Base-by-base conservation (phyloP, 2,113 vertebrate genomes). In the Mesembrinibis cayennensis region DNA sequence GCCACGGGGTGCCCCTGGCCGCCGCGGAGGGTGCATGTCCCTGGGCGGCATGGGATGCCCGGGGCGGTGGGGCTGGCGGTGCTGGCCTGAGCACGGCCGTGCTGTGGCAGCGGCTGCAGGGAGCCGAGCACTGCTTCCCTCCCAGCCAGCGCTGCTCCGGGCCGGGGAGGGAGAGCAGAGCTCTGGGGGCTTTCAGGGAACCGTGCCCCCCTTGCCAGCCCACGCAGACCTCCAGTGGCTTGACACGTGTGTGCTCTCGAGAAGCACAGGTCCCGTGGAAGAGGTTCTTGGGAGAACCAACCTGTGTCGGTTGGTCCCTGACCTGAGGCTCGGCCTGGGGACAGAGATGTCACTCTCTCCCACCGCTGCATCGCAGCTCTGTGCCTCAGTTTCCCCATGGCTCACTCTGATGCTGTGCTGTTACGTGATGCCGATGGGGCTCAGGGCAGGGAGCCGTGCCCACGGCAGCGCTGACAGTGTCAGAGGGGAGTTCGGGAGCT, bases 301-400 rank as follows among this genome's bases (percentile, higher is more conserved):
- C 5, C 20, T 6, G 11, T 16, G 72, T 45, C 1, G 0, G n/a
- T 67, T 1, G 0, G 25, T 29, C 30, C 20, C 26, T 30, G 42
- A 29, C 8, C 10, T 5, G 8, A 44, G 62, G 47, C 30, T 67
- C 2, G 1, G 16, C 32, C 45, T 45, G 53, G 19, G 72, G 32
- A 6, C 1, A 4, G 26, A 45, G 21, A 1, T 13, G 9, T 12
- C 45, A 1, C 38, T 15, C 20, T 27, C 11, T 44, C 21, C 36
- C 17, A 1, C n/a, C 16, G 0, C 78, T 27, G 67, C 1, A 1
- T 8, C 49, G 9, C 36, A 5, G 65, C 36, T 34, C 77, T 6
- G 5, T 82, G 90, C 76, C 87, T 91, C 80, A 13, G 70, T 76
- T 91, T 83, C 71, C 66, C 90, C 58, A 10, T 2, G 69, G 55